These are phyloP conservation scores for Alsophila aescularia DNA, from an alignment of 2,888 invertebrate genomes.

Conservation along the genomic window DNA sequence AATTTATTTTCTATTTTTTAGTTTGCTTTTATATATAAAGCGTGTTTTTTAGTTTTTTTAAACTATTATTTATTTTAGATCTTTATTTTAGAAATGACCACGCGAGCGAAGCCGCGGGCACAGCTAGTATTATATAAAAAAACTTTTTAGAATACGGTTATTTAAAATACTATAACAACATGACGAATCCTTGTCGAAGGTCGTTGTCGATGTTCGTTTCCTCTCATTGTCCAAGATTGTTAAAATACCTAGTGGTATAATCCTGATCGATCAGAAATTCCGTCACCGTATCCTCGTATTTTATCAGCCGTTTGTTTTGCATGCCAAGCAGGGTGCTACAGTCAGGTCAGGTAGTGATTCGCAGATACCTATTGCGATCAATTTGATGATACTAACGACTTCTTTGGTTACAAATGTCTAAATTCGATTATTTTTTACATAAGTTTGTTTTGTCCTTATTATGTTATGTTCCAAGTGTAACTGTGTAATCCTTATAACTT, in stretches of 20 bases:
- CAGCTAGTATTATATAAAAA: no score
- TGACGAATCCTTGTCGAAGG: not conserved
- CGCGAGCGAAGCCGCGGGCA: no score
- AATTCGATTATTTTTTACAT: no score
- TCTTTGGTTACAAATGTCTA: not conserved
- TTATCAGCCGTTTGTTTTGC: constrained; percentile 11
- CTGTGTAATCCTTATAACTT: no score
- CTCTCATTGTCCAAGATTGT: constrained; percentile 3
- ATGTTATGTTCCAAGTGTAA: no score
- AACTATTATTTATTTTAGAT: no score
- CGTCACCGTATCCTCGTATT: constrained; percentile 7
- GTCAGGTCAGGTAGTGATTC: not conserved
- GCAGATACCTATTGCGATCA: constrained; percentile 6
- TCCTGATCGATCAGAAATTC: constrained; percentile 3
- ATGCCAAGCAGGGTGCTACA: constrained; percentile 2
- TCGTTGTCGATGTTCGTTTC: not conserved
- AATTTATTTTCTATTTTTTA: no score
- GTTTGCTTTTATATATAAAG: no score
- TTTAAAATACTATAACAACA: not conserved
- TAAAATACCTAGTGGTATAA: constrained; percentile 2
- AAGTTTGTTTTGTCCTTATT: no score
- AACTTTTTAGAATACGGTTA: not conserved
- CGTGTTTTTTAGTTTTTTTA: no score
- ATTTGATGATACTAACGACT: not conserved
- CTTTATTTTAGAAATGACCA: no score